Evolutionary conservation across 1,140 invertebrate species (phyloP), one percentile per base, ranked within the genome.

Genomic region (Aporrectodea caliginosa): DNA sequence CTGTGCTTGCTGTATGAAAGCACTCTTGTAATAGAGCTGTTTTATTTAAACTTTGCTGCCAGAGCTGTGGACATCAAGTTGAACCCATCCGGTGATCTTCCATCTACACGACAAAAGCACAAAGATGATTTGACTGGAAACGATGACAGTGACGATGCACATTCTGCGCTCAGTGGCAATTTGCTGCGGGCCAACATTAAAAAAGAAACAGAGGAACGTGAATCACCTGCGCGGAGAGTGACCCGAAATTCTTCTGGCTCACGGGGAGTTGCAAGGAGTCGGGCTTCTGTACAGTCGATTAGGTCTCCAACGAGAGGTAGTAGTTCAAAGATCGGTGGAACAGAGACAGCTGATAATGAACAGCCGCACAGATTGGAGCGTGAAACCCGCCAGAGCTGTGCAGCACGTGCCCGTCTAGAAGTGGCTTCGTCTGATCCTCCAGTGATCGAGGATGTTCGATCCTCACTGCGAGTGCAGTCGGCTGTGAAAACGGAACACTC

Each of bases 1-100:
- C 90, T 92, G 71, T 90, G 94, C 77, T 86, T 97, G 2, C 87
- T 97, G 0, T 98, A 97, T 86, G 91, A 92, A 72, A 90, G 92
- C n/a, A n/a, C n/a, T n/a, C n/a, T n/a, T n/a, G n/a, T n/a, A n/a
- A n/a, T n/a, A n/a, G n/a, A n/a, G n/a, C n/a, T n/a, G n/a, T n/a
- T n/a, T n/a, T n/a, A n/a, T n/a, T n/a, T n/a, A n/a, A n/a, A n/a
- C n/a, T n/a, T n/a, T n/a, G n/a, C n/a, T n/a, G n/a, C n/a, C n/a
- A n/a, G n/a, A n/a, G n/a, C n/a, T n/a, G n/a, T n/a, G n/a, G n/a
- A n/a, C n/a, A n/a, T n/a, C n/a, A n/a, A n/a, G n/a, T n/a, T n/a
- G n/a, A n/a, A n/a, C n/a, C n/a, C n/a, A n/a, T n/a, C n/a, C n/a
- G n/a, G n/a, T n/a, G n/a, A n/a, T n/a, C n/a, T n/a, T n/a, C n/a